Conservation (phyloP, 2,888 invertebrate species). For the Geotrupes spiniger region DNA sequence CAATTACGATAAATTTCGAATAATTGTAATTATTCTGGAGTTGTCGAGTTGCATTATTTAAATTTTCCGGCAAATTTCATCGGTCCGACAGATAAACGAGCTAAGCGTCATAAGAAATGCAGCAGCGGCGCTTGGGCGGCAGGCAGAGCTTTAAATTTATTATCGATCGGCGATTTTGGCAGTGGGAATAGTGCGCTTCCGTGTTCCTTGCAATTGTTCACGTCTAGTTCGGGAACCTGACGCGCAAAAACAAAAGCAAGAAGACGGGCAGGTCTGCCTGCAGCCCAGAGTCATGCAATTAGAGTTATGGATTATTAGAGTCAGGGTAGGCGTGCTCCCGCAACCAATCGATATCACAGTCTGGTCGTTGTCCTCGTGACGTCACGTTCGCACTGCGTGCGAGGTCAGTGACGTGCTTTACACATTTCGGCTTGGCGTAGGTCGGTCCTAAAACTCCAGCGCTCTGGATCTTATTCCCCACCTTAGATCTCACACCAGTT, state of each 20-base stretch:
- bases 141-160: no score
- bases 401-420: conserved; percentile 34
- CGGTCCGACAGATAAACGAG: conserved; percentile 10
- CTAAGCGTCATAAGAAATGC: not conserved
- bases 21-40: no score
- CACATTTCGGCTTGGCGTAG: conserved; percentile 34
- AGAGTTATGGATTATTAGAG: conserved; percentile 34
- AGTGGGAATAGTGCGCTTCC: conserved; percentile 5
- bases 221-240: conserved; percentile 19
- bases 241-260: conserved; percentile 14
- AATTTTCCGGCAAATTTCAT: no score
- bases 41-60: no score
- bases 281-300: conserved; percentile 30
- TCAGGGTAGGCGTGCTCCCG: conserved; percentile 30
- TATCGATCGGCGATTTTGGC: no score
- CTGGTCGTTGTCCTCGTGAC: conserved; percentile 44
- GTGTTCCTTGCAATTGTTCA: conserved; percentile 7
- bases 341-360: conserved; percentile 39
- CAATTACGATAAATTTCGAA: no score
- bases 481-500: not conserved
- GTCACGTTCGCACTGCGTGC: conserved; percentile 38
- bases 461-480: not conserved
- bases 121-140: not conserved
- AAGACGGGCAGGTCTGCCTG: conserved; percentile 11
- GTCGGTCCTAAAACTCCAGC: conserved; percentile 20